These are phyloP conservation scores for Aphelenchoides besseyi DNA, from an alignment of 1,140 invertebrate genomes.

Conservation along the genomic window DNA sequence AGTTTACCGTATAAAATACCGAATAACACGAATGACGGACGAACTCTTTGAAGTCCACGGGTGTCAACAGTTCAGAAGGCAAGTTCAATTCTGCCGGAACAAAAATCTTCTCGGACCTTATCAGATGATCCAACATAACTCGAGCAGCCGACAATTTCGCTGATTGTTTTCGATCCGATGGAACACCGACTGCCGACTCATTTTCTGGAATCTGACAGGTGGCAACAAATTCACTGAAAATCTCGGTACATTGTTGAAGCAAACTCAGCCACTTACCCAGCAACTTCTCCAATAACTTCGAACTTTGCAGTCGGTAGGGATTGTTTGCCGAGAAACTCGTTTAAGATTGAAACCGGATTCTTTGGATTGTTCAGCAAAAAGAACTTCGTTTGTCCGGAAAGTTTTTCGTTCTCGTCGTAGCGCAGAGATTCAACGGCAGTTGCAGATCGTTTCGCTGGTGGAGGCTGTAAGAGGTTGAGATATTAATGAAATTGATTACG, in stretches of 20 bases:
- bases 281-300: neutral
- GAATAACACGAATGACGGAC: neutral
- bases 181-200: neutral
- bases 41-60: neutral
- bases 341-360: neutral
- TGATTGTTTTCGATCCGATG: neutral
- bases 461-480: neutral
- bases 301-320: neutral
- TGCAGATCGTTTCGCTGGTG: conserved; percentile 3
- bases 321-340: neutral
- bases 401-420: neutral
- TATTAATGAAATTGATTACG: neutral
- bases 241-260: neutral
- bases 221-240: conserved; percentile 1
- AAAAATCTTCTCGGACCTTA: neutral
- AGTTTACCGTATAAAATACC: neutral
- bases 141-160: neutral
- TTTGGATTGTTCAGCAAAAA: neutral
- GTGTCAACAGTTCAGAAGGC: neutral
- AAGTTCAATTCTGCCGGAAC: neutral
- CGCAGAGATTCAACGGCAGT: neutral
- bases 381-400: neutral
- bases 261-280: neutral
- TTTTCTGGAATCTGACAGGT: neutral
- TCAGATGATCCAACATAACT: neutral